A percentile compares a stretch with the other conserved stretches of the same genome.
phyloP scores from a whole-genome alignment of 2,888 invertebrate species.

The Heliothis peltigera region DNA sequence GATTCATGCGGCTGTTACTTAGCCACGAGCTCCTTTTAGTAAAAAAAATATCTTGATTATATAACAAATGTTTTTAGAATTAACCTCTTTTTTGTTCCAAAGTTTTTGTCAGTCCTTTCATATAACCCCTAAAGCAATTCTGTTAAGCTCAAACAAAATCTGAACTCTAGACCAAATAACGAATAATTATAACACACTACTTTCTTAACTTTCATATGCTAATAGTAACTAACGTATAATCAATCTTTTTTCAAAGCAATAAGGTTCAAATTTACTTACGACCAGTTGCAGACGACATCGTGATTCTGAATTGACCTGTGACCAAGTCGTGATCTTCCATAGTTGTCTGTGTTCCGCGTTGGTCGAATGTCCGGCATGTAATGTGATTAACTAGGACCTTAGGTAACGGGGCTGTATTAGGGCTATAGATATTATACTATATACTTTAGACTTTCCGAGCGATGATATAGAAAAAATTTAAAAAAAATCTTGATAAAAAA shows the following conservation, averaged over 20 bases:
- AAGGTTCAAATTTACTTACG: constrained; percentile 31
- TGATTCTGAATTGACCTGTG: constrained; percentile 58
- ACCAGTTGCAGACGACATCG: constrained; percentile 55
- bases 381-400: constrained; percentile 53
- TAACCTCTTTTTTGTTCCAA: constrained; percentile 26
- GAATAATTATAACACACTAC: constrained; percentile 23
- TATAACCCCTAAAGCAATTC: constrained; percentile 27
- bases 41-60: not conserved
- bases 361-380: constrained; percentile 53
- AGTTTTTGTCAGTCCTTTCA: constrained; percentile 35
- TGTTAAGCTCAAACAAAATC: constrained; percentile 9
- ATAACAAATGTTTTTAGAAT: constrained; percentile 29
- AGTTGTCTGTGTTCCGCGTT: constrained; percentile 49
- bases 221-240: not conserved
- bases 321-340: constrained; percentile 64
- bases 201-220: constrained; percentile 35
- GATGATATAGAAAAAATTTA: too few relatives aligned
- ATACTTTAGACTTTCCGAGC: too few relatives aligned
- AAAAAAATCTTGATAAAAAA: too few relatives aligned
- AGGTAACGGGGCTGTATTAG: constrained; percentile 17
- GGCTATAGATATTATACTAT: too few relatives aligned
- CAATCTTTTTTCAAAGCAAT: not conserved
- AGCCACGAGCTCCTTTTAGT: too few relatives aligned
- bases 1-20: too few relatives aligned
- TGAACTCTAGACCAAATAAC: constrained; percentile 21